phyloP scores from a whole-genome alignment of 2,797 vertebrate species.

The Propithecus deckenii region DNA sequence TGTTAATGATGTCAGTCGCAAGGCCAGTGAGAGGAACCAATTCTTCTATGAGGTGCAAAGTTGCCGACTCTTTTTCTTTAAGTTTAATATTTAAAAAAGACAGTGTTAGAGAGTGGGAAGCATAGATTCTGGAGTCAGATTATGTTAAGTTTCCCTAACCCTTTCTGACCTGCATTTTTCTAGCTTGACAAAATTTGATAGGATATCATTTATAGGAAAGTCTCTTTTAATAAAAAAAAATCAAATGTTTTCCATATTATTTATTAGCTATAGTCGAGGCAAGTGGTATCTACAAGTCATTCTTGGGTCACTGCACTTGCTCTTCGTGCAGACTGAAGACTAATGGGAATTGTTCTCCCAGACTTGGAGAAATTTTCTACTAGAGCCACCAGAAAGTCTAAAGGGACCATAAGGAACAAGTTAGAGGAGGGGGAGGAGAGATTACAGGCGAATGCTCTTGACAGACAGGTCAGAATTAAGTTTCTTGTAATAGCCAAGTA shows the following conservation, averaged over 20 bases:
- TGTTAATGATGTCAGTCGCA: neutral
- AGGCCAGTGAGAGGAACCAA: neutral
- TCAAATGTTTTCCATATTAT: neutral
- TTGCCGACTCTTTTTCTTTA: neutral
- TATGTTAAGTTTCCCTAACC: neutral
- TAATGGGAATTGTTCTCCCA: neutral
- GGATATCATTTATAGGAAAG: neutral
- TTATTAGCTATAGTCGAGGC: neutral
- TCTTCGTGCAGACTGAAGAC: neutral
- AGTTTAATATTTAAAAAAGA: neutral
- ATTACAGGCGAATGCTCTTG: neutral
- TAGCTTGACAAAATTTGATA: neutral
- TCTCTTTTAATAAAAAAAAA: neutral
- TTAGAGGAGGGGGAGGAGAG: neutral
- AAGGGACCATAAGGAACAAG: slow-evolving; percentile 45
- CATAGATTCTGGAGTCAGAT: neutral
- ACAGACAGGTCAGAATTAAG: slow-evolving; percentile 68
- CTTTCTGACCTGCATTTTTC: neutral
- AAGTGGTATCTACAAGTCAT: neutral
- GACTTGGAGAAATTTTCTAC: neutral
- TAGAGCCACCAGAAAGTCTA: neutral
- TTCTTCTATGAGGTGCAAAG: neutral
- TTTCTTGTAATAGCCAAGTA: slow-evolving; percentile 62
- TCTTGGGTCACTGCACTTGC: neutral
- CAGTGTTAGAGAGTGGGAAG: neutral